These are phyloP conservation scores for Psittacara wagleri DNA, from an alignment of 2,113 vertebrate genomes.

Conservation along the genomic window DNA sequence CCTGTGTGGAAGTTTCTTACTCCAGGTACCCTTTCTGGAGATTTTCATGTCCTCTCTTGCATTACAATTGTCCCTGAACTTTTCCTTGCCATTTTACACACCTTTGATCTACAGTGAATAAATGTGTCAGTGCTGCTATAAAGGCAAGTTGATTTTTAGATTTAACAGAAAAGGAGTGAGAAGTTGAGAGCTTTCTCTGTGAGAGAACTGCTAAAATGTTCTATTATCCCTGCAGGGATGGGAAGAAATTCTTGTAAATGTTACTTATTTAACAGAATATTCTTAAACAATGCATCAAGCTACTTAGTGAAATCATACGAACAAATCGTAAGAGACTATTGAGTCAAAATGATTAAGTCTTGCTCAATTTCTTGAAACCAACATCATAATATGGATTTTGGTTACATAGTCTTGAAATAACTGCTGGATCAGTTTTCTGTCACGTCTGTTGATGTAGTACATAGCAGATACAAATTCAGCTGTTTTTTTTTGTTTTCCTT, in stretches of 20 bases:
- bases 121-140: constrained; percentile 20
- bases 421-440: neutral
- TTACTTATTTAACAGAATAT: constrained; percentile 66
- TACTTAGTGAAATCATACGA: constrained; percentile 47
- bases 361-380: constrained; percentile 27
- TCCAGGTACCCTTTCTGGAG: neutral
- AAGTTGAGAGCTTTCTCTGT: constrained; percentile 56
- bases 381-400: constrained; percentile 11
- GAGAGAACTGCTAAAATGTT: constrained; percentile 36
- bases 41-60: neutral
- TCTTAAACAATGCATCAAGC: constrained; percentile 52
- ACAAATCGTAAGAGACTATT: constrained; percentile 37
- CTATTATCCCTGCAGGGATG: constrained; percentile 58
- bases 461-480: neutral
- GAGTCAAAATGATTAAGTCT: constrained; percentile 48
- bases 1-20: neutral
- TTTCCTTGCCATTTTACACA: neutral
- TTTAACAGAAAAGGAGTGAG: constrained; percentile 27
- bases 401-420: constrained; percentile 28
- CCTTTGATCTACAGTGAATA: constrained; percentile 17
- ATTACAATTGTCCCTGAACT: neutral
- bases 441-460: neutral
- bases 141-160: constrained; percentile 42
- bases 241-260: constrained; percentile 57
- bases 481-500: neutral